Evolutionary conservation across 2,797 vertebrate species (phyloP).

Genomic region (Astyanax mexicanus): DNA sequence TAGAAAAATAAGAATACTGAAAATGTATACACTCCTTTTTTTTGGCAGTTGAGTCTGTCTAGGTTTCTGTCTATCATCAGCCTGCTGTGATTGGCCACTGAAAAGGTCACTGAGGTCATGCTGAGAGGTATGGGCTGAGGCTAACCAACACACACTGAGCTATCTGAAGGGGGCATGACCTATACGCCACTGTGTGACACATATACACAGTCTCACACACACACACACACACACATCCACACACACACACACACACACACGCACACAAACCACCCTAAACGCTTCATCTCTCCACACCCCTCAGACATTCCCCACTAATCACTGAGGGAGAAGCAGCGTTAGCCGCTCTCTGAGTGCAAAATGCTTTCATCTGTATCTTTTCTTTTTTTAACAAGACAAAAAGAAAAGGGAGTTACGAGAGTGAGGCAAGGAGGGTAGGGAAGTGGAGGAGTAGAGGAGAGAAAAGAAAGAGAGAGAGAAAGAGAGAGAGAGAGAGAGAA

Average conservation of each 20-base stretch:
- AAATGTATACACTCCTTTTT: constrained; percentile 5
- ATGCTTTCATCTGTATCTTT: constrained; percentile 36
- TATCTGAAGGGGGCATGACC: constrained; percentile 42
- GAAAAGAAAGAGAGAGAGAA: constrained; percentile 63
- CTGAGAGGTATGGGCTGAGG: constrained; percentile 31
- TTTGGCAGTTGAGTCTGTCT: constrained; percentile 15
- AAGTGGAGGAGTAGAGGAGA: too few species aligned
- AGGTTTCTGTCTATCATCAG: constrained; percentile 22
- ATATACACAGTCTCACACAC: constrained; percentile 23
- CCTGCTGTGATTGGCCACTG: constrained; percentile 31
- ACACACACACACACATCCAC: constrained; percentile 31
- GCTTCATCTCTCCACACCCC: constrained; percentile 14
- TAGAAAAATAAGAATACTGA: not conserved
- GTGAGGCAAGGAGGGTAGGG: constrained; percentile 30
- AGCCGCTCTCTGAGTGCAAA: constrained; percentile 31
- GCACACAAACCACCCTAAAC: constrained; percentile 20
- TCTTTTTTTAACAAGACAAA: constrained; percentile 37
- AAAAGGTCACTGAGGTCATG: constrained; percentile 54
- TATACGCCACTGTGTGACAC: constrained; percentile 50
- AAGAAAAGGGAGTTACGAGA: constrained; percentile 2
- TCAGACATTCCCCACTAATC: constrained; percentile 28
- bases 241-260: constrained; percentile 25
- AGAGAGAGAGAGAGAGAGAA: constrained; percentile 62
- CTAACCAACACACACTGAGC: constrained; percentile 43
- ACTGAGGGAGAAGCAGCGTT: constrained; percentile 39